Conservation (phyloP, 2,888 invertebrate genomes). For the Hetaerina titia region DNA sequence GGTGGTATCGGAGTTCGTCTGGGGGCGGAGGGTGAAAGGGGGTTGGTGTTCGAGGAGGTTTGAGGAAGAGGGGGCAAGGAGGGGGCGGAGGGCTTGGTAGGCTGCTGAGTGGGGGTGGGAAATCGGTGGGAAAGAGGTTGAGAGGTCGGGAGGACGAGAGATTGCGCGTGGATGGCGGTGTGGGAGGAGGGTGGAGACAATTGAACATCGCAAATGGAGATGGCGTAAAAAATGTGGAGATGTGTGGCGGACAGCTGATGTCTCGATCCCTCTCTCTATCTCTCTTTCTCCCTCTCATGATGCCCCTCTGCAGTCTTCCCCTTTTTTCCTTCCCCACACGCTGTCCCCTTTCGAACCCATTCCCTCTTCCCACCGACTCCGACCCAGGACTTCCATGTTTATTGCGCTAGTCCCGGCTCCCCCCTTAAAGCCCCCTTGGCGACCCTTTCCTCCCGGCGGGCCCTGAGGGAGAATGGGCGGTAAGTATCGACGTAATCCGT, state of each 20-base stretch:
- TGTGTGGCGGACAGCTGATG: constrained; percentile 5
- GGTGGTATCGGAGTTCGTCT: too few relatives aligned
- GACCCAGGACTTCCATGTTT: neutral
- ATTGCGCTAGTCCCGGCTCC: neutral
- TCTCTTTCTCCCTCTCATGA: neutral
- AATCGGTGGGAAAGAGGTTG: neutral
- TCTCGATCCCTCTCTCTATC: neutral
- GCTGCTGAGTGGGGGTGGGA: neutral
- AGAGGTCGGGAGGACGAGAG: neutral
- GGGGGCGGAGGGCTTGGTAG: too few relatives aligned
- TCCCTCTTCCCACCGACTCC: neutral
- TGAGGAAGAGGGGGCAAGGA: too few relatives aligned
- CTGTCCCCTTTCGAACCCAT: neutral
- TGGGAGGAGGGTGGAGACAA: neutral
- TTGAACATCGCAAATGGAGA: neutral
- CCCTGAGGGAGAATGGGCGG: too few relatives aligned
- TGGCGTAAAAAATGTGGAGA: neutral
- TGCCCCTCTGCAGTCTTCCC: neutral
- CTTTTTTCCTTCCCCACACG: neutral
- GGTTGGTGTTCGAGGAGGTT: too few relatives aligned
- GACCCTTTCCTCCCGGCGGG: neutral
- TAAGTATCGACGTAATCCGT: too few relatives aligned
- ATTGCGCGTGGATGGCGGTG: too few relatives aligned
- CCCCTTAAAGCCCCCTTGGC: neutral
- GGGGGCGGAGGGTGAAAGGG: too few relatives aligned